phyloP scores from a whole-genome alignment of 2,113 vertebrate species.

The Gulo gulo region DNA sequence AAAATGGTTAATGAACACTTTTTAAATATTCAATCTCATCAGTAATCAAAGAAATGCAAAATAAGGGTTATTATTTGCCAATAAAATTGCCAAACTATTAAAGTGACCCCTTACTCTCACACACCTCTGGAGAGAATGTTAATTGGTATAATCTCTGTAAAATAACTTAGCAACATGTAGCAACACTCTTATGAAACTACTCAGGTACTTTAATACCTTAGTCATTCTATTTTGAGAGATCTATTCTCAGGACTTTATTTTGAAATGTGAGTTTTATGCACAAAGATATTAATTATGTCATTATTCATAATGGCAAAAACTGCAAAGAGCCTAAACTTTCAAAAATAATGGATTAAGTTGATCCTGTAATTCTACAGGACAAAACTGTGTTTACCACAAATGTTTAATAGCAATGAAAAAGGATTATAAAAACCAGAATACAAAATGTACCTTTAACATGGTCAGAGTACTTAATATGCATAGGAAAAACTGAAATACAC shows the following conservation, averaged over 20 bases:
- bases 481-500: neutral
- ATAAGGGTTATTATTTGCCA: conserved; percentile 18
- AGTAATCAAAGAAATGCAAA: neutral
- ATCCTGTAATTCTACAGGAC: neutral
- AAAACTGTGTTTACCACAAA: neutral
- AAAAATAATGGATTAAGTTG: neutral
- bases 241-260: neutral
- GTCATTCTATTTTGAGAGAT: conserved; percentile 6
- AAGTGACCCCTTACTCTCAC: neutral
- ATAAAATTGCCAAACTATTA: neutral
- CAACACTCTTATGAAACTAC: conserved; percentile 1
- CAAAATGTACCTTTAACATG: neutral
- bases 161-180: neutral
- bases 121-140: neutral
- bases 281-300: neutral
- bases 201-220: neutral
- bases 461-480: neutral
- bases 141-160: neutral
- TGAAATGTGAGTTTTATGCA: conserved; percentile 25
- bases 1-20: neutral
- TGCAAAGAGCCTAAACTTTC: neutral
- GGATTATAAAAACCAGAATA: neutral
- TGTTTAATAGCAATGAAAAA: conserved; percentile 9
- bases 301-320: neutral
- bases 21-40: neutral